Evolutionary conservation across 2,888 invertebrate species (phyloP).

Genomic region (Linyphia triangularis): DNA sequence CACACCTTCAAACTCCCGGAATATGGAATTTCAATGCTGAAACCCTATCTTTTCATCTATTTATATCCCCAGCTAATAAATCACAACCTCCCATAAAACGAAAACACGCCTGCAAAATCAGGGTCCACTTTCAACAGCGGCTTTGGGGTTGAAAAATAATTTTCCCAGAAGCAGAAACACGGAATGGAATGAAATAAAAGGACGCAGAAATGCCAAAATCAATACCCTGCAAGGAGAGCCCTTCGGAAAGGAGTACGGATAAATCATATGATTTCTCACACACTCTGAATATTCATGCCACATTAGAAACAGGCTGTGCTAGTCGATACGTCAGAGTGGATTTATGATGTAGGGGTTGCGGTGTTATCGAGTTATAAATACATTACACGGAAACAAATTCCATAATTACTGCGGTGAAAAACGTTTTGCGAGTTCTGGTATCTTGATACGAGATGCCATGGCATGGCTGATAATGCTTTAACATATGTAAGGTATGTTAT

Average conservation of each 20-base stretch:
- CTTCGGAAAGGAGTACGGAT: constrained; percentile 54
- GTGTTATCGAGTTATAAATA: constrained; percentile 74
- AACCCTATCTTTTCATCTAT: constrained; percentile 54
- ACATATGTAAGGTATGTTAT: no score
- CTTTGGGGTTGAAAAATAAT: constrained; percentile 59
- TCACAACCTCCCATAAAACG: constrained; percentile 57
- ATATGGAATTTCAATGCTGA: constrained; percentile 7
- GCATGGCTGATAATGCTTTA: no score
- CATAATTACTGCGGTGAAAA: constrained; percentile 55
- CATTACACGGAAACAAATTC: constrained; percentile 67
- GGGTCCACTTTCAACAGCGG: constrained; percentile 42
- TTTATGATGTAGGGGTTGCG: constrained; percentile 69
- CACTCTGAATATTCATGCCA: constrained; percentile 71
- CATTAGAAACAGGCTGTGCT: constrained; percentile 49
- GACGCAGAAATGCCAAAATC: constrained; percentile 65
- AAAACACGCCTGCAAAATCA: constrained; percentile 45
- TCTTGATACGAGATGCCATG: constrained; percentile 12
- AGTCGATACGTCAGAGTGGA: constrained; percentile 70
- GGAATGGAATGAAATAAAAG: constrained; percentile 16
- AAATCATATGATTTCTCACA: constrained; percentile 69
- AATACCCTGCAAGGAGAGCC: constrained; percentile 46
- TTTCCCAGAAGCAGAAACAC: constrained; percentile 37
- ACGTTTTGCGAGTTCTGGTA: constrained; percentile 9
- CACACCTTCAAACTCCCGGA: neutral
- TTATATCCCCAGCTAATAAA: constrained; percentile 62